phyloP scores from a whole-genome alignment of 2,797 vertebrate species.

The Alectoris magna region DNA sequence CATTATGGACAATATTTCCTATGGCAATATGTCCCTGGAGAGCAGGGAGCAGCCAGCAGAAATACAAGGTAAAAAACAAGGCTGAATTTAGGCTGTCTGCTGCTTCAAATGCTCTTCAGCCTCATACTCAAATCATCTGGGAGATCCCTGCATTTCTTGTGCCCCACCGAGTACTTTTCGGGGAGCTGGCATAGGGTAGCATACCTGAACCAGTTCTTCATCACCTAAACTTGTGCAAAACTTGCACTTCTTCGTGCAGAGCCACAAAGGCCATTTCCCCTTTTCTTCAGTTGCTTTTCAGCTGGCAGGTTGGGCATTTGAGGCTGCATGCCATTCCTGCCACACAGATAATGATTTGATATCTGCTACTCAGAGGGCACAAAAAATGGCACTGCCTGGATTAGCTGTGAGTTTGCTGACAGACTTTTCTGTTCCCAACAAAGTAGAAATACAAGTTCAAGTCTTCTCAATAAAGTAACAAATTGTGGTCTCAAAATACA shows the following conservation, averaged over 20 bases:
- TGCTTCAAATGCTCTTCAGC: neutral
- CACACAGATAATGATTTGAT: neutral
- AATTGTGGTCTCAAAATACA: neutral
- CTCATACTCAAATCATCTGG: neutral
- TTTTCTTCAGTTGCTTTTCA: neutral
- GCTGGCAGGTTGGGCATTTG: neutral
- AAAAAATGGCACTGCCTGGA: neutral
- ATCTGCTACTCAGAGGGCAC: neutral
- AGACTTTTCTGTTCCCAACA: neutral
- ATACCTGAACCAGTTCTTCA: accelerated
- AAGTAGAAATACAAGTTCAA: neutral
- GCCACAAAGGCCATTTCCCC: neutral
- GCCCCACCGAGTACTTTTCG: accelerated
- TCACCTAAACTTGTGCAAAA: neutral
- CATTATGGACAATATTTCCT: neutral
- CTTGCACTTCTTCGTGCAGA: accelerated
- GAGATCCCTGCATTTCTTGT: neutral
- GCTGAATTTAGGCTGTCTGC: neutral
- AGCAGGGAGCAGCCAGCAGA: neutral
- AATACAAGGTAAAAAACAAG: neutral
- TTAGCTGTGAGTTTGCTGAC: neutral
- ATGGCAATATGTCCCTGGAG: neutral
- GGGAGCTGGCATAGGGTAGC: neutral
- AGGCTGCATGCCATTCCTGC: neutral
- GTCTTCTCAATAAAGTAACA: neutral